Evolutionary conservation across 2,888 invertebrate species (phyloP).

Genomic region (Pasiphila rectangulata): DNA sequence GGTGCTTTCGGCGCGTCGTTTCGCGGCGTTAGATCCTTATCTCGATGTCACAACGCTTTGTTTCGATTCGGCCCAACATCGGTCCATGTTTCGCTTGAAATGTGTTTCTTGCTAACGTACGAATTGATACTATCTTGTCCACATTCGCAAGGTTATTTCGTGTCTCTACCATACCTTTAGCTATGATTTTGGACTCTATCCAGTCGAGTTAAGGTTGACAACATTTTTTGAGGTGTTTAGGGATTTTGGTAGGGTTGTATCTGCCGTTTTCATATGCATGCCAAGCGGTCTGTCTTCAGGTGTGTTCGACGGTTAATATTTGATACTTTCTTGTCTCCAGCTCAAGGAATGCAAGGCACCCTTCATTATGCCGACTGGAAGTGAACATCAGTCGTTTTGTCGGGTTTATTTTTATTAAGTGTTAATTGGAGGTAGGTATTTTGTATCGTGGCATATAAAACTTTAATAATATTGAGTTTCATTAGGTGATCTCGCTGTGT

Average conservation of each 20-base stretch:
- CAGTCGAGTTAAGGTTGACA: constrained; percentile 31
- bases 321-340: constrained; percentile 76
- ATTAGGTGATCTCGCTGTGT: constrained; percentile 10
- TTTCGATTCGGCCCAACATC: constrained; percentile 74
- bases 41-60: constrained; percentile 78
- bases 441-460: constrained; percentile 28
- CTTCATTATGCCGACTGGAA: constrained; percentile 47
- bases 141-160: constrained; percentile 56
- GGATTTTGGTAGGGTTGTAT: constrained; percentile 44
- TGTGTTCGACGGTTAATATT: constrained; percentile 76
- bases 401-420: constrained; percentile 39
- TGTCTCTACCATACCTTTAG: constrained; percentile 30
- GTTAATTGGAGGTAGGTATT: constrained; percentile 43
- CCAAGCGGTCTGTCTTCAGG: constrained; percentile 70
- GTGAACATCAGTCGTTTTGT: constrained; percentile 40
- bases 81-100: constrained; percentile 76
- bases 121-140: constrained; percentile 68
- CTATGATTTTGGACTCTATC: constrained; percentile 44
- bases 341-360: constrained; percentile 51
- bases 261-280: constrained; percentile 72
- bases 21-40: constrained; percentile 75
- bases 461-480: constrained; percentile 16
- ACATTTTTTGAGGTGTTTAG: constrained; percentile 28
- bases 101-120: constrained; percentile 80
- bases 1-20: constrained; percentile 76